Evolutionary conservation across 1,140 invertebrate genomes (phyloP), one percentile per base, ranked within the genome.

Genomic region (Stegodyphus dumicola): DNA sequence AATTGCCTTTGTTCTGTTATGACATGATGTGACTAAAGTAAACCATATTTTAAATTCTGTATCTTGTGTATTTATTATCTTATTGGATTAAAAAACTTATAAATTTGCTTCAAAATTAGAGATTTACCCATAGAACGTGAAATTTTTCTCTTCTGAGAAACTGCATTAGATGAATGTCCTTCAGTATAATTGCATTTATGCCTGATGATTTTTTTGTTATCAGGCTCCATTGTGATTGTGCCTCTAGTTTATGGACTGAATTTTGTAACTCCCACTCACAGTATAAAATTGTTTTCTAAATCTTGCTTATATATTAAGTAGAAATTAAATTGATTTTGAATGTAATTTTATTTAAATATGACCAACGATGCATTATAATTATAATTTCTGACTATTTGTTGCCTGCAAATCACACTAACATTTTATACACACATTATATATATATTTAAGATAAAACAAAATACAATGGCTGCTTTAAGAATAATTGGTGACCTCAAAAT

Each of bases 131-230:
- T 33, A 33, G 33, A 33, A 3, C 33, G 48, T 49, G 33, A 71
- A 51, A 49, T 49, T 15, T 51, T 71, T 71, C 69, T 71, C 69
- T 17, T 15, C 51, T 71, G 69, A 71, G 51, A 71, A 71, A 51
- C 69, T 71, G 18, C 17, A 18, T 33, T 54, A 54, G 66, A 33
- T 56, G 15, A 78, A 70, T 48, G 52, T n/a, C 69, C 52, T 54
- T 78, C 67, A 78, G 18, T 81, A 56, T 81, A 69, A 67, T 64
- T 81, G 53, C 69, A 81, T 81, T 81, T 81, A 78, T 73, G 48
- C 69, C 52, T 52, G 51, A 54, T 70, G n/a, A 67, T 18, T 67
- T 67, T n/a, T 6, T 49, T 1, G 69, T 71, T 71, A 15, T 71
- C 69, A 71, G 69, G 69, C 18, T 51, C 49, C 65, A 67, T 81